Percentiles rank a stretch among this genome's conserved stretches.
These are phyloP conservation scores for Schmidtea mediterranea DNA, from an alignment of 1,140 invertebrate species.

Conservation along the genomic window DNA sequence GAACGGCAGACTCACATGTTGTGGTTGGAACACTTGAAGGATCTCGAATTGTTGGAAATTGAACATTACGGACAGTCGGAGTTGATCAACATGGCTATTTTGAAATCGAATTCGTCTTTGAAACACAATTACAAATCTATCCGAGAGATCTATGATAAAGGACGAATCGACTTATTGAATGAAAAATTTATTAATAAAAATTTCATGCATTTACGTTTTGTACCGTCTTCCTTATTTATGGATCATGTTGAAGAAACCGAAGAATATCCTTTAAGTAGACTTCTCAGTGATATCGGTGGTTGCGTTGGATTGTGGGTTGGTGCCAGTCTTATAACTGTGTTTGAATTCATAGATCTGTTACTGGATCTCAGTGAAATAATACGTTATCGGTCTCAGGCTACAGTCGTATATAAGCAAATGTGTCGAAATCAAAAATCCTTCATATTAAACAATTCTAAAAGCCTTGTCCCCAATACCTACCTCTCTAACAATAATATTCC, in stretches of 20 bases:
- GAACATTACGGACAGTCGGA: neutral
- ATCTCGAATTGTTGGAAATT: neutral
- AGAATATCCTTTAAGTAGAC: slow-evolving; percentile 5
- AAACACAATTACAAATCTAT: neutral
- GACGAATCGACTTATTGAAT: neutral
- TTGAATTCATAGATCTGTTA: slow-evolving; percentile 3
- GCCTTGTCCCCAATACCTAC: too few species aligned
- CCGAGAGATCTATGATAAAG: neutral
- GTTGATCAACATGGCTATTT: neutral
- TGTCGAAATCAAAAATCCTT: too few species aligned
- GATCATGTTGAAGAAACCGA: slow-evolving; percentile 1
- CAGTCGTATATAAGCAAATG: too few species aligned
- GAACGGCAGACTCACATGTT: neutral
- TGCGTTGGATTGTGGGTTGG: slow-evolving; percentile 6
- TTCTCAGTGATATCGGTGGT: slow-evolving; percentile 4
- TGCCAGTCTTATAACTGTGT: slow-evolving; percentile 2
- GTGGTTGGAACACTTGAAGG: neutral
- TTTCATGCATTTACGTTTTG: slow-evolving; percentile 3
- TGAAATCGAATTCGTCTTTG: neutral
- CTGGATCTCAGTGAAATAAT: slow-evolving; percentile 1
- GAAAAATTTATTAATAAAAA: slow-evolving; percentile 5
- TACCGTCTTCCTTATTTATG: slow-evolving; percentile 1
- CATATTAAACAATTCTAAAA: too few species aligned
- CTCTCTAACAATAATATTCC: too few species aligned
- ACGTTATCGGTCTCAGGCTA: too few species aligned